Base-by-base conservation (phyloP, 1,140 invertebrate genomes). In the Cotesia glomerata region DNA sequence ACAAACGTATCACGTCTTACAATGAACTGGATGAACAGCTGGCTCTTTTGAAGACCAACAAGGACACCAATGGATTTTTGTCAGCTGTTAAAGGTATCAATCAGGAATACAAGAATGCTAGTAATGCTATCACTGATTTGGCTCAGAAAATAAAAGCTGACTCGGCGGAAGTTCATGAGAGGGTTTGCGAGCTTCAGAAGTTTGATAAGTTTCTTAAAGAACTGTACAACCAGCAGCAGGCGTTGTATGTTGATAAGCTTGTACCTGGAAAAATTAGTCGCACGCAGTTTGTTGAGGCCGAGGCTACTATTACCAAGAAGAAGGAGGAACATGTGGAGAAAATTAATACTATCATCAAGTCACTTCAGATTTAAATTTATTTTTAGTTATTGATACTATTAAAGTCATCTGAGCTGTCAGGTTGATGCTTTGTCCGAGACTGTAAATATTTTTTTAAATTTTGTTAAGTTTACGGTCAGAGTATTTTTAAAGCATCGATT, bases 291-390 rank as follows among this genome's bases (percentile, higher is more conserved):
- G 82, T 92, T 18, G 92, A 93, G 64, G 84, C 87, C 16, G 92
- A 93, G 73, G 80, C 85, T 39, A 80, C 79, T 26, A 87, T 91
- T 26, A 84, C 85, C 26, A 90, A 89, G 75, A 93, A 93, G 80
- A 91, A 90, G 76, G 90, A 92, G 67, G 92, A 93, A 26, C 87
- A 87, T 66, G 87, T 90, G 36, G 90, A 92, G 62, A 93, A 92
- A 84, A 92, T 93, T 72, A 92, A 92, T 81, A 74, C 85, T 11
- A 86, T 91, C 75, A 75, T 91, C 4, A 89, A 89, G 59, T 87
- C 84, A 51, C 76, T 89, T 16, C 85, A 87, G 32, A 45, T 45
- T 88, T 85, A 77, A 3, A 5, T 13, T 69, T 34, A 14, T 71
- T 71, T 4, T 36, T 35, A 39, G 9, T 36, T 35, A 45, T 64